phyloP scores from a whole-genome alignment of 2,113 vertebrate species.

The Oxyura jamaicensis region DNA sequence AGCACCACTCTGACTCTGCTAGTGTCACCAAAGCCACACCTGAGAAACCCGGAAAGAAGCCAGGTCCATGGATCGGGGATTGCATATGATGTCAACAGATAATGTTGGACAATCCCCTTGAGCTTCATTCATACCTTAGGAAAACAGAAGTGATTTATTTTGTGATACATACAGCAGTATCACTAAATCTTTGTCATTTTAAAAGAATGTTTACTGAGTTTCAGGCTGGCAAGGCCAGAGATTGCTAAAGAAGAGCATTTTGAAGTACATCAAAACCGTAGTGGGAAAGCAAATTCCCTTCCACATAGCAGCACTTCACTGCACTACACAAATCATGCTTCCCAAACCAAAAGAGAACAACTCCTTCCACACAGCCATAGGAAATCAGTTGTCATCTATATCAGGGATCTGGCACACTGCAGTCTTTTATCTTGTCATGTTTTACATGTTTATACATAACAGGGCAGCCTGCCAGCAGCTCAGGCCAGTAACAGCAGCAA shows the following conservation, averaged over 20 bases:
- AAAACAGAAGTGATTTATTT: background rate
- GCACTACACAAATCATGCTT: background rate
- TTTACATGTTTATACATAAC: conserved; percentile 7
- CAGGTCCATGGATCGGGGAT: background rate
- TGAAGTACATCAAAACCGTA: background rate
- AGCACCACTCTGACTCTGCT: background rate
- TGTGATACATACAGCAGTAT: background rate
- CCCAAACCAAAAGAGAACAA: background rate
- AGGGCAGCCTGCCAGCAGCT: conserved; percentile 9
- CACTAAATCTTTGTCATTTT: conserved; percentile 6
- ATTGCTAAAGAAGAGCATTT: conserved; percentile 9
- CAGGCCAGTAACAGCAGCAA: background rate
- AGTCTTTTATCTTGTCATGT: background rate
- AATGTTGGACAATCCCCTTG: background rate
- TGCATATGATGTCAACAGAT: background rate
- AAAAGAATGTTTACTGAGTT: conserved; percentile 15
- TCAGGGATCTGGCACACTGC: background rate
- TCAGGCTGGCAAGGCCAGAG: background rate
- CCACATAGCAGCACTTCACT: background rate
- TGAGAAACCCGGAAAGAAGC: background rate
- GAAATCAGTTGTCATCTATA: background rate
- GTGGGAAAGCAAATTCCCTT: background rate
- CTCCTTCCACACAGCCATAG: background rate
- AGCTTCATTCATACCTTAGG: background rate
- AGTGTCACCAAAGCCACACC: background rate